Evolutionary conservation across 2,888 invertebrate species (phyloP).

Genomic region (Erebia ligea): DNA sequence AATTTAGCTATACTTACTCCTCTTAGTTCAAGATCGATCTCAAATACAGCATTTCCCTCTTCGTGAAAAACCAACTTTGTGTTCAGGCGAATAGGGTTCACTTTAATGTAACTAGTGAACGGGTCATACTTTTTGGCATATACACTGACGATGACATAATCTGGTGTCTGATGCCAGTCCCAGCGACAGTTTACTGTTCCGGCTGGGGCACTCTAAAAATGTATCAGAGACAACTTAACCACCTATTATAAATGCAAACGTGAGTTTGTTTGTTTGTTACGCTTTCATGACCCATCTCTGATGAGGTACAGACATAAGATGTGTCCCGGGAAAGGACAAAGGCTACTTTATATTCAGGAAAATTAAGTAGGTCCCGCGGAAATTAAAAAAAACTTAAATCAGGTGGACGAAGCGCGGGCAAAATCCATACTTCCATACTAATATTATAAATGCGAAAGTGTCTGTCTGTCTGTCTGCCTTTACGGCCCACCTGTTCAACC

Average conservation of each 20-base stretch:
- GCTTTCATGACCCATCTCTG: too few relatives aligned
- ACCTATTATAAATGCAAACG: background rate
- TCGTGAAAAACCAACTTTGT: constrained; percentile 90
- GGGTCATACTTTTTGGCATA: constrained; percentile 96
- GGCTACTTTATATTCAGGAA: too few relatives aligned
- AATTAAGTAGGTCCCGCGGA: too few relatives aligned
- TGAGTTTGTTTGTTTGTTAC: too few relatives aligned
- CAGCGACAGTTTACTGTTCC: constrained; percentile 89
- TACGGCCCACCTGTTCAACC: too few relatives aligned
- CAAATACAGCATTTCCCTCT: constrained; percentile 87
- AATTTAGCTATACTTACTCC: constrained; percentile 84
- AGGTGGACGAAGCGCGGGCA: too few relatives aligned
- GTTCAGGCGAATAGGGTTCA: constrained; percentile 92
- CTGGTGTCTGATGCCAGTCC: constrained; percentile 98
- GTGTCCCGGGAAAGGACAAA: too few relatives aligned
- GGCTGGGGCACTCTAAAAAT: constrained; percentile 76
- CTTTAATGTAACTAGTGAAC: constrained; percentile 87
- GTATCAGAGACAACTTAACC: constrained; percentile 12
- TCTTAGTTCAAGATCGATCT: constrained; percentile 90
- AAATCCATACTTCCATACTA: too few relatives aligned
- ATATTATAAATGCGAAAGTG: too few relatives aligned
- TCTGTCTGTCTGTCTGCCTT: too few relatives aligned
- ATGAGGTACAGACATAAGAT: too few relatives aligned
- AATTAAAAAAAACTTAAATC: too few relatives aligned
- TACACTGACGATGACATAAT: constrained; percentile 92